Evolutionary conservation across 2,888 invertebrate species (phyloP), one percentile per base, ranked within the genome.

Genomic region (Acronicta alni): DNA sequence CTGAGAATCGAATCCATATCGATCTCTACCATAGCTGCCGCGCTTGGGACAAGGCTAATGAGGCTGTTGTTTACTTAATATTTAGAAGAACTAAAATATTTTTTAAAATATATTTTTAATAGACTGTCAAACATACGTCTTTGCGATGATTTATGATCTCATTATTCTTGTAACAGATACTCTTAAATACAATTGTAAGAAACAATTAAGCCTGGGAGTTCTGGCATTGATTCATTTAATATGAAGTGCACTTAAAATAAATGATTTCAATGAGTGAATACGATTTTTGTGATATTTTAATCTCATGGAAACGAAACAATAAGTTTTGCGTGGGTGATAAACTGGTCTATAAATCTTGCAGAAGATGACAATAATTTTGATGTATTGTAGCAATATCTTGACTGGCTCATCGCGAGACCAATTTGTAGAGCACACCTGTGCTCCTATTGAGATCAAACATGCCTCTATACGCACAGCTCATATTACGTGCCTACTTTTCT

Each of bases 341-440:
- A 75, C 68, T 59, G 43, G 62, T 49, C 60, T 57, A 86, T 88
- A 84, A 88, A 88, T 89, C 86, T 83, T 52, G 57, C 23, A 59
- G 71, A 62, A 73, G 81, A 80, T 75, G 81, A 85, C 85, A 86
- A 86, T 86, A 83, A 89, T 85, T 85, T 86, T 85, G 86, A 87
- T 83, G 75, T 84, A 86, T 78, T 70, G 73, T 57, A 72, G 83
- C 75, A 81, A 84, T 83, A 82, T 80, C 73, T 76, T 56, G 61
- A 68, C 69, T 60, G 65, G 75, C 77, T 84, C 79, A 81, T 81
- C 82, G 72, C 62, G 73, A 37, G 74, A 59, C 74, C 80, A 81
- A 88, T 88, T 89, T 88, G 82, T 80, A 76, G 64, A 62, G 44
- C 54, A 60, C 90, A 91, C 89, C 90, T 90, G 89, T 65, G 79